A percentile compares a stretch with the other conserved stretches of the same genome.
Evolutionary conservation across 1,140 invertebrate species (phyloP).

Genomic region (Eupristina koningsbergeri): DNA sequence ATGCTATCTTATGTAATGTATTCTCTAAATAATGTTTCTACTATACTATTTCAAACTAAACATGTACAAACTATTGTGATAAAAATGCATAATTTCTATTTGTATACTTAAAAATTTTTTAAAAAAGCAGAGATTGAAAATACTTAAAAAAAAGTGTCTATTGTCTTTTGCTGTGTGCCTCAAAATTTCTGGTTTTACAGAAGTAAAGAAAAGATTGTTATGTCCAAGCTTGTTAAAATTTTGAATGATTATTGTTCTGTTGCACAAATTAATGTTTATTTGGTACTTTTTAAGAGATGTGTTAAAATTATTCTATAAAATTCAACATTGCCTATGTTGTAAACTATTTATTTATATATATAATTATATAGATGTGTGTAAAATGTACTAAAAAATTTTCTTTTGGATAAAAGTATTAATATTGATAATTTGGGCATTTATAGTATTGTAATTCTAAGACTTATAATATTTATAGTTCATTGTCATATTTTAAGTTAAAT

Average conservation of each 20-base stretch:
- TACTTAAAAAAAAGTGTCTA: slow-evolving; percentile 43
- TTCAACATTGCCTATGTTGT: slow-evolving; percentile 26
- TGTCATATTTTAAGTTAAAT: slow-evolving; percentile 22
- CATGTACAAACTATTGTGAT: slow-evolving; percentile 55
- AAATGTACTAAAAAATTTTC: slow-evolving; percentile 9
- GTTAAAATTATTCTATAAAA: slow-evolving; percentile 29
- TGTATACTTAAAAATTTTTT: slow-evolving; percentile 39
- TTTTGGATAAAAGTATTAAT: slow-evolving; percentile 16
- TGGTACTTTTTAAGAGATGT: slow-evolving; percentile 27
- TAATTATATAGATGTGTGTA: slow-evolving; percentile 24
- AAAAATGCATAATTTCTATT: slow-evolving; percentile 46
- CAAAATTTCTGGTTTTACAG: slow-evolving; percentile 50
- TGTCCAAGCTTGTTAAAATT: slow-evolving; percentile 48
- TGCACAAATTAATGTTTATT: slow-evolving; percentile 40
- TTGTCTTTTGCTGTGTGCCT: slow-evolving; percentile 62
- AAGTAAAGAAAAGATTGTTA: slow-evolving; percentile 42
- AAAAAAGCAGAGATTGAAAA: slow-evolving; percentile 27
- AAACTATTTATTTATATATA: slow-evolving; percentile 29
- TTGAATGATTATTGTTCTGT: slow-evolving; percentile 42
- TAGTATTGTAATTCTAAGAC: slow-evolving; percentile 43
- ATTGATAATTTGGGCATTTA: slow-evolving; percentile 47
- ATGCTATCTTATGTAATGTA: slow-evolving; percentile 39
- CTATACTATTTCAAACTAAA: slow-evolving; percentile 40
- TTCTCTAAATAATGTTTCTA: slow-evolving; percentile 41
- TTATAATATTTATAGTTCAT: slow-evolving; percentile 41